A percentile compares a stretch with the other conserved stretches of the same genome.
Evolutionary conservation across 92 coral and sea anemone species (phyloP).

Genomic region (Zoanthus sociatus): DNA sequence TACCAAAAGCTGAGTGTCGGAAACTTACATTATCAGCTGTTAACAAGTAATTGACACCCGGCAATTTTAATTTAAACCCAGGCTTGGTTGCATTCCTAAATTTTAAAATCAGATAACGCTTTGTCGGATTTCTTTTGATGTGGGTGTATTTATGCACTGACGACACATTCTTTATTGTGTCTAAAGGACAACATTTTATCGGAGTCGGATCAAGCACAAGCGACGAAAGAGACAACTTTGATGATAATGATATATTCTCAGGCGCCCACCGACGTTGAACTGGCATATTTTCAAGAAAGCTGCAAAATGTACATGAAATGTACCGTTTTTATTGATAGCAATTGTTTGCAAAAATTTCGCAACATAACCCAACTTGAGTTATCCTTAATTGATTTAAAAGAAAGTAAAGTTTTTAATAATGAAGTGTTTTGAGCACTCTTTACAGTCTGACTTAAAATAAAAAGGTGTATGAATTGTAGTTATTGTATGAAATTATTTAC

Average conservation of each 20-base stretch:
- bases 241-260: background rate
- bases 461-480: too few relatives aligned
- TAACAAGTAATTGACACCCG: conserved; percentile 8
- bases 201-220: conserved; percentile 18
- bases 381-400: too few relatives aligned
- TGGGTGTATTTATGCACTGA: conserved; percentile 6
- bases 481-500: too few relatives aligned
- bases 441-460: too few relatives aligned
- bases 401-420: too few relatives aligned
- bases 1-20: background rate
- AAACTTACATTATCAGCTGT: background rate
- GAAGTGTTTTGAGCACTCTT: too few relatives aligned
- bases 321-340: too few relatives aligned
- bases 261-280: conserved; percentile 36
- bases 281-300: background rate
- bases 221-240: background rate
- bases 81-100: background rate
- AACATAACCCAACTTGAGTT: too few relatives aligned
- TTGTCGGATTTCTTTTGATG: conserved; percentile 23
- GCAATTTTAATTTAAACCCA: background rate
- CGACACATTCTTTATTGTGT: background rate
- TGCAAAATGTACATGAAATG: too few relatives aligned
- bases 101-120: background rate
- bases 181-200: conserved; percentile 12
- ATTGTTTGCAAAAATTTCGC: too few relatives aligned